Percentiles rank a stretch among this genome's conserved stretches.
phyloP scores from a whole-genome alignment of 2,888 invertebrate genomes.

The Silvanus unidentatus region DNA sequence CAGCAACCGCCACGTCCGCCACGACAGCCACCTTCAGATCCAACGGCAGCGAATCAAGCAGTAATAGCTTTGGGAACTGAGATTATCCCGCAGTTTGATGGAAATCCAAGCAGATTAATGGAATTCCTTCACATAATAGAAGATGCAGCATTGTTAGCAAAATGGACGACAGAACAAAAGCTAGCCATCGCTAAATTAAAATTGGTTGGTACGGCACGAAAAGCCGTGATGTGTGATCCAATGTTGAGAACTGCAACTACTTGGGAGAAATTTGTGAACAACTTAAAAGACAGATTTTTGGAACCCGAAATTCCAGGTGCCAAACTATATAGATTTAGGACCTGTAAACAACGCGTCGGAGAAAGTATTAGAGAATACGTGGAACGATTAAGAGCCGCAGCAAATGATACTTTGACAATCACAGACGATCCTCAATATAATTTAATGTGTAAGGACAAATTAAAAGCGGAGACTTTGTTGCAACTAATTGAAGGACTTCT shows the following conservation, averaged over 20 bases:
- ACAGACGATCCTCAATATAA: too few relatives aligned
- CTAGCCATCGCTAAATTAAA: conserved; percentile 1
- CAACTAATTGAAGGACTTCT: not conserved
- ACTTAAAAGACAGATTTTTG: not conserved
- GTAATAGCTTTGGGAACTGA: not conserved
- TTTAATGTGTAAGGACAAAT: not conserved
- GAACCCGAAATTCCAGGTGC: not conserved
- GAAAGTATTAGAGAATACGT: conserved; percentile 1
- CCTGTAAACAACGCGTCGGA: not conserved
- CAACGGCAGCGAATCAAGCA: not conserved
- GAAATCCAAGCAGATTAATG: too few relatives aligned
- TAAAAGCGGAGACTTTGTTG: not conserved
- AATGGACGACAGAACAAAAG: not conserved
- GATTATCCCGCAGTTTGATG: not conserved
- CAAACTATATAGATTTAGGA: conserved; percentile 1
- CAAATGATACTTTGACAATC: not conserved
- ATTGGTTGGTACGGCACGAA: not conserved
- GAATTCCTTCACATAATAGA: not conserved
- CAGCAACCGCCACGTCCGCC: too few relatives aligned
- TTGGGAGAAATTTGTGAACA: not conserved
- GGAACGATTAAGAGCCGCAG: not conserved
- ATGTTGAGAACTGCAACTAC: too few relatives aligned
- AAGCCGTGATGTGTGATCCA: not conserved
- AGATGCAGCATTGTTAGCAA: not conserved
- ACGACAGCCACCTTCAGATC: too few relatives aligned